Evolutionary conservation across 2,888 invertebrate genomes (phyloP).

Genomic region (Polymixis lichenea): DNA sequence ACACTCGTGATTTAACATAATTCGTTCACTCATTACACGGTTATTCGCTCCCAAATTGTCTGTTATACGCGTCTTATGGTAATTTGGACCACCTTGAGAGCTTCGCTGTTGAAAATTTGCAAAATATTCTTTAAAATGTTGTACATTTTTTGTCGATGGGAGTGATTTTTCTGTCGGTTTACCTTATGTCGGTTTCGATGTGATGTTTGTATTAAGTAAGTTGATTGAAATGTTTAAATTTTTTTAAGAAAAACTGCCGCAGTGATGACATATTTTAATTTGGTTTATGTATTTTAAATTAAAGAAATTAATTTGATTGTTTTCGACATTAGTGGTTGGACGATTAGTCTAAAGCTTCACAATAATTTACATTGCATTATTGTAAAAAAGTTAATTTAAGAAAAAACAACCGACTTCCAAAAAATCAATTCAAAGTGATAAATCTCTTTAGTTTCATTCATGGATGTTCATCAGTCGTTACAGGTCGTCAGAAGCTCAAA

Average conservation of each 20-base stretch:
- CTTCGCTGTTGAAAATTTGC: constrained; percentile 42
- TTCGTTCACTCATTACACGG: constrained; percentile 66
- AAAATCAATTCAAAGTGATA: too few relatives aligned
- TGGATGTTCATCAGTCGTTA: too few relatives aligned
- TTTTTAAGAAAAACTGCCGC: constrained; percentile 1
- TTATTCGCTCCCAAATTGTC: constrained; percentile 62
- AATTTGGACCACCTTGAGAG: constrained; percentile 65
- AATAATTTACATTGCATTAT: not conserved
- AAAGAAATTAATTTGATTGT: too few relatives aligned
- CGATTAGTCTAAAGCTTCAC: too few relatives aligned
- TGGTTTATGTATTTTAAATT: not conserved
- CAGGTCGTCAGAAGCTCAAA: too few relatives aligned
- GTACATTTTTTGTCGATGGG: constrained; percentile 1
- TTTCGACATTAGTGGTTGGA: too few relatives aligned
- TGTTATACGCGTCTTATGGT: constrained; percentile 60
- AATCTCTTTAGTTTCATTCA: too few relatives aligned
- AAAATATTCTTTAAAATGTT: constrained; percentile 41
- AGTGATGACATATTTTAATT: not conserved
- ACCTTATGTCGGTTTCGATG: constrained; percentile 2
- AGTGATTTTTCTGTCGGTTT: constrained; percentile 37
- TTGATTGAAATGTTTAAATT: constrained; percentile 24
- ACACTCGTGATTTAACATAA: constrained; percentile 62
- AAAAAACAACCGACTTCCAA: too few relatives aligned
- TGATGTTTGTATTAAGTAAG: constrained; percentile 30
- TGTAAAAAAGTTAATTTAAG: not conserved